phyloP scores from a whole-genome alignment of 2,888 invertebrate genomes.

The Sinopyrophorus schimmeli region DNA sequence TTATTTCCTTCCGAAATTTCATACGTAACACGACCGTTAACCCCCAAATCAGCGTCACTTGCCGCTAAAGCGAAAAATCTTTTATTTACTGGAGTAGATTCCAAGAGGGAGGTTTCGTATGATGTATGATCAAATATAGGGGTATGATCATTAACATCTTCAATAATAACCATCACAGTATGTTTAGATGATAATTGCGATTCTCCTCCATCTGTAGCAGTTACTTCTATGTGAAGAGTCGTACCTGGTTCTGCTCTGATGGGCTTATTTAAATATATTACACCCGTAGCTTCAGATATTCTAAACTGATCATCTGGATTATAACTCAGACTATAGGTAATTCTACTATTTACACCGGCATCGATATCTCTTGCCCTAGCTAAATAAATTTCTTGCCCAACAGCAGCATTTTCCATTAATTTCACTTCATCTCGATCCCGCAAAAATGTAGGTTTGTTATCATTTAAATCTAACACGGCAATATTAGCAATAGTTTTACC shows the following conservation, averaged over 20 bases:
- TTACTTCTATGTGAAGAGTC: slow-evolving; percentile 73
- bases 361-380: slow-evolving; percentile 87
- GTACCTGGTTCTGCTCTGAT: slow-evolving; percentile 75
- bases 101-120: slow-evolving; percentile 89
- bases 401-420: slow-evolving; percentile 86
- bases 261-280: slow-evolving; percentile 83
- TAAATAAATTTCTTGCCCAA: slow-evolving; percentile 90
- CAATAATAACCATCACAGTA: slow-evolving; percentile 70
- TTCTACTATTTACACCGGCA: slow-evolving; percentile 83
- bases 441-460: slow-evolving; percentile 84
- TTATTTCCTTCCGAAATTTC: slow-evolving; percentile 84
- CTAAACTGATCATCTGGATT: slow-evolving; percentile 82
- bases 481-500: slow-evolving; percentile 81
- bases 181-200: slow-evolving; percentile 77
- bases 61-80: slow-evolving; percentile 89
- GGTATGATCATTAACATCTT: slow-evolving; percentile 94
- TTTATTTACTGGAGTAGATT: slow-evolving; percentile 89
- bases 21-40: slow-evolving; percentile 79
- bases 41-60: slow-evolving; percentile 83
- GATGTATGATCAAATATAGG: slow-evolving; percentile 91
- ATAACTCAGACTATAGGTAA: slow-evolving; percentile 78
- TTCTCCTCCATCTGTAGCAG: slow-evolving; percentile 82
- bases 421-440: slow-evolving; percentile 78
- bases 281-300: slow-evolving; percentile 84
- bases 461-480: slow-evolving; percentile 84